Percentiles rank a stretch among this genome's conserved stretches.
These are phyloP conservation scores for Anaspis maculata DNA, from an alignment of 2,888 invertebrate genomes.

Conservation along the genomic window DNA sequence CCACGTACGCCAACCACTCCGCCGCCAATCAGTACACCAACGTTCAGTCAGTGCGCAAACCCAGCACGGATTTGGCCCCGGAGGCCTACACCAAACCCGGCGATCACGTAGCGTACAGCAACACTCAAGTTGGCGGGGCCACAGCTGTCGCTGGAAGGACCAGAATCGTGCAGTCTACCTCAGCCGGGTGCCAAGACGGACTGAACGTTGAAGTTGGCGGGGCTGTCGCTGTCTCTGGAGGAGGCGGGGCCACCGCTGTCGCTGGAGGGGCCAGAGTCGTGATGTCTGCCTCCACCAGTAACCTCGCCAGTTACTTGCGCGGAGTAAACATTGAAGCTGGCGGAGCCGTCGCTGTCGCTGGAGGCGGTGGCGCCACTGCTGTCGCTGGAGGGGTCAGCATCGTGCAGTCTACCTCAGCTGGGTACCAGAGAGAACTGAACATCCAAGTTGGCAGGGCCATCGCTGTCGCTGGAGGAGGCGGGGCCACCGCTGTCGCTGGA, in stretches of 20 bases:
- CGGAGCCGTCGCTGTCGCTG: slow-evolving; percentile 33
- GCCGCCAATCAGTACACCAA: too few relatives aligned
- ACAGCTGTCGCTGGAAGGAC: slow-evolving; percentile 34
- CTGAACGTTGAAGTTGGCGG: slow-evolving; percentile 48
- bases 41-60: too few relatives aligned
- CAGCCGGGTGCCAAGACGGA: slow-evolving; percentile 41
- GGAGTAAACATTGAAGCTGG: too few relatives aligned
- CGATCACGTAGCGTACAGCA: slow-evolving; percentile 38
- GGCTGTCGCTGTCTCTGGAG: slow-evolving; percentile 46
- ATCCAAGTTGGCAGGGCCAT: too few relatives aligned
- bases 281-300: too few relatives aligned
- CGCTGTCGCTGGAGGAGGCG: slow-evolving; percentile 52
- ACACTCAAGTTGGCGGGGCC: slow-evolving; percentile 32
- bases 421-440: too few relatives aligned
- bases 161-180: slow-evolving; percentile 21
- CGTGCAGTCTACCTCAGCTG: too few relatives aligned
- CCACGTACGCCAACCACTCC: slow-evolving; percentile 29
- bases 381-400: too few relatives aligned
- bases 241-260: slow-evolving; percentile 31
- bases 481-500: slow-evolving; percentile 56
- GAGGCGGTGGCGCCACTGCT: too few relatives aligned
- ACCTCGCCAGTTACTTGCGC: too few relatives aligned
- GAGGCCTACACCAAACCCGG: slow-evolving; percentile 28
- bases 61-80: slow-evolving; percentile 21
- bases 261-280: too few relatives aligned